Evolutionary conservation across 2,888 invertebrate species (phyloP), one percentile per base, ranked within the genome.

Genomic region (Pheosia gnoma): DNA sequence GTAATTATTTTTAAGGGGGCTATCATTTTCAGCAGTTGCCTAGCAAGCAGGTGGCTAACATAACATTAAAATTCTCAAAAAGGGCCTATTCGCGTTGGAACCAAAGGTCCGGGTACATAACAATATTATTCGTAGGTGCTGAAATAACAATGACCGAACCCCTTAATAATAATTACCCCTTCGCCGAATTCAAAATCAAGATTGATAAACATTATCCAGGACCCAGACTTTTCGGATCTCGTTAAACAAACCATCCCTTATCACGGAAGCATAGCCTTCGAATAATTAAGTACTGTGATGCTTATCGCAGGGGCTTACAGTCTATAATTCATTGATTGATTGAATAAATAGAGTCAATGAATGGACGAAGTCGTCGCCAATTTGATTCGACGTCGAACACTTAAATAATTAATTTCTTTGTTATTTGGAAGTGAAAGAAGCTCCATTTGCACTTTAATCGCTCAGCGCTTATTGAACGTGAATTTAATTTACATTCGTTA

Each of bases 351-450:
- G 71, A 71, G 60, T 69, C 70, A 65, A 70, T 80, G 75, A 79
- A 79, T 71, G 61, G 67, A 60, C 64, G 62, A 66, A 63, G 65
- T 77, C 76, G 70, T 67, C 71, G 72, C 67, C 78, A 76, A 81
- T 79, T 77, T 72, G 68, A 70, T 66, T 65, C 72, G 68, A 70
- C 70, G 67, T 76, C 72, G 81, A 79, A 80, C 73, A 76, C 73
- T 72, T 79, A 82, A 79, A 83, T 82, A 83, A 83, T 82, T 82
- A 81, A 82, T 80, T 81, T 79, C 65, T 79, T 79, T 80, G 78
- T 66, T 65, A 71, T 74, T 75, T 71, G 58, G 61, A 53, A 72
- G 56, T 79, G 76, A 81, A 82, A 77, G 78, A 79, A 76, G 74
- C 67, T 67, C 76, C 77, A 82, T 82, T 83, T 82, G 79, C 79